A percentile compares a stretch with the other conserved stretches of the same genome.
Conservation (phyloP, 2,113 vertebrate species). For the Cathartes aura region DNA sequence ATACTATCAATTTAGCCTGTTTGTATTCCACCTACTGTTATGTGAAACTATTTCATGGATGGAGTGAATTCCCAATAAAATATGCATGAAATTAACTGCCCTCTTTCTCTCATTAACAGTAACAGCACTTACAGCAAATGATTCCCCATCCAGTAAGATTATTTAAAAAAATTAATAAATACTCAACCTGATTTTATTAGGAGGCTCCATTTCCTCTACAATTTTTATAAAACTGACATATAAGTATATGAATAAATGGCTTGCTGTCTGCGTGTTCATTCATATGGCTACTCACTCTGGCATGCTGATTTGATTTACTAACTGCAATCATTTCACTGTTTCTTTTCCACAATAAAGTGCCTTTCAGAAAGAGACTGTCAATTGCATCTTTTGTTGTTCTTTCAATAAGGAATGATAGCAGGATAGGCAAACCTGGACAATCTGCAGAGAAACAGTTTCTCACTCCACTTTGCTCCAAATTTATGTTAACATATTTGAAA, state of each 20-base stretch:
- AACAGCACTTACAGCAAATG: background rate
- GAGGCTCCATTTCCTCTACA: background rate
- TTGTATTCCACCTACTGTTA: background rate
- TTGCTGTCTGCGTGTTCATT: background rate
- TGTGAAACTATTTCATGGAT: conserved; percentile 11
- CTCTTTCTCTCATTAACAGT: conserved; percentile 8
- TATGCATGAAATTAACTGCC: conserved; percentile 14
- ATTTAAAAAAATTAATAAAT: background rate
- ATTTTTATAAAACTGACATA: background rate
- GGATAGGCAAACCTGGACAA: background rate
- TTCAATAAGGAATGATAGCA: background rate
- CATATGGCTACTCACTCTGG: background rate
- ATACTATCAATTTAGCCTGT: background rate
- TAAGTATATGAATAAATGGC: background rate
- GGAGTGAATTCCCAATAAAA: conserved; percentile 9
- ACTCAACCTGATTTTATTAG: background rate
- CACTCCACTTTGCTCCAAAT: background rate
- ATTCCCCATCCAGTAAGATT: background rate
- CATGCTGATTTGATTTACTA: conserved; percentile 6
- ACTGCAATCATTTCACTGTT: background rate
- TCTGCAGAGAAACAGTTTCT: background rate
- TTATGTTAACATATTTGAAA: background rate
- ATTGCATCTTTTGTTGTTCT: background rate
- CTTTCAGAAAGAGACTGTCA: background rate
- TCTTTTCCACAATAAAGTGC: background rate